These are phyloP conservation scores for Clostera curtula DNA, from an alignment of 2,888 invertebrate species.

Conservation along the genomic window DNA sequence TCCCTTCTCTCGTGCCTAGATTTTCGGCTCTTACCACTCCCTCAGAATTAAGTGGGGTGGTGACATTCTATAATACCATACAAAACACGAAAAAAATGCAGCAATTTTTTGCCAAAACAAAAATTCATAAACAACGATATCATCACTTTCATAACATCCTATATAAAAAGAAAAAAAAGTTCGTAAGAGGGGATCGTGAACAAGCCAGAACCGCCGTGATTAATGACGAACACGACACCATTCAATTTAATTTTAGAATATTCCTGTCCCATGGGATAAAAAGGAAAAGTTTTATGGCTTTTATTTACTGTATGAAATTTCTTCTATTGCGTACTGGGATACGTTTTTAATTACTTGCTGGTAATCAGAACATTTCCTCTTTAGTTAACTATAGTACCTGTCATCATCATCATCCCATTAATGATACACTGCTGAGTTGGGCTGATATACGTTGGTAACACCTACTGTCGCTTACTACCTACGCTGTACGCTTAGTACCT, in stretches of 20 bases:
- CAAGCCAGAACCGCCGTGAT: slow-evolving; percentile 45
- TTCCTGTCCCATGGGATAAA: slow-evolving; percentile 41
- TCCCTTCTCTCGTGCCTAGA: too few species aligned
- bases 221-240: slow-evolving; percentile 51
- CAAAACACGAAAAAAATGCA: too few species aligned
- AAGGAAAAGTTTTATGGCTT: slow-evolving; percentile 28
- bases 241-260: slow-evolving; percentile 54
- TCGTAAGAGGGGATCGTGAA: slow-evolving; percentile 32
- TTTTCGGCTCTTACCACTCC: too few species aligned
- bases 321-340: slow-evolving; percentile 19
- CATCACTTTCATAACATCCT: slow-evolving; percentile 12
- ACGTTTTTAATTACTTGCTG: slow-evolving; percentile 24
- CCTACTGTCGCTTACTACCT: too few species aligned
- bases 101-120: slow-evolving; percentile 8
- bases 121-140: slow-evolving; percentile 20
- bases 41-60: too few species aligned
- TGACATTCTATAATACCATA: too few species aligned
- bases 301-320: slow-evolving; percentile 28
- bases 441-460: too few species aligned
- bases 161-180: slow-evolving; percentile 37
- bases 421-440: slow-evolving; percentile 3
- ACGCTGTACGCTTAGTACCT: too few species aligned
- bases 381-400: too few species aligned
- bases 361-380: too few species aligned
- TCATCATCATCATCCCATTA: slow-evolving; percentile 10